These are phyloP conservation scores for Brachionus manjavacas DNA, from an alignment of 1,140 invertebrate species.

Conservation along the genomic window DNA sequence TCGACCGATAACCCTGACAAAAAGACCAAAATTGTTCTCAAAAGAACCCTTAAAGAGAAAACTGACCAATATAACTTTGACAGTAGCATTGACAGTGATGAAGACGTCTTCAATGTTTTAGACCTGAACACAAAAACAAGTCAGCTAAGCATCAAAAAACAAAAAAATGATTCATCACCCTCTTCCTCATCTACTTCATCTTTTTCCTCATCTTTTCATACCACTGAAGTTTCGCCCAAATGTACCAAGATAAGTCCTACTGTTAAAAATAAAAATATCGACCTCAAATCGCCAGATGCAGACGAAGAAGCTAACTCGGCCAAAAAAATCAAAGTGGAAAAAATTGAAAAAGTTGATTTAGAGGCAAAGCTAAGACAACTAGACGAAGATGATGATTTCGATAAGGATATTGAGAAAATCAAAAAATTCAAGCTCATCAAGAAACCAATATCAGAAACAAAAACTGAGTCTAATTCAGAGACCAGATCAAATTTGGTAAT, in stretches of 20 bases:
- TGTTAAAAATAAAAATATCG: not conserved
- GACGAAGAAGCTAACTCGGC: not conserved
- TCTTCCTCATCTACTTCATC: not conserved
- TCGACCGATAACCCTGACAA: not conserved
- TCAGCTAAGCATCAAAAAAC: not conserved
- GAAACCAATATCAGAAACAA: not conserved
- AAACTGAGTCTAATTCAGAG: not conserved
- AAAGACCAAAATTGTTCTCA: not conserved
- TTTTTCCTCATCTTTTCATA: not conserved
- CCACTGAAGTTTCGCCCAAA: not conserved
- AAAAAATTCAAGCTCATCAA: constrained; percentile 13
- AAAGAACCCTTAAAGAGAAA: not conserved
- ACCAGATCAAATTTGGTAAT: not conserved
- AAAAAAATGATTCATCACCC: not conserved
- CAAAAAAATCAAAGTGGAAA: constrained; percentile 3
- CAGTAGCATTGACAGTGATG: constrained; percentile 14
- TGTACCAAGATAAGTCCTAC: not conserved
- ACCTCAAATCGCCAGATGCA: not conserved
- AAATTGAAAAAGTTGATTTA: not conserved
- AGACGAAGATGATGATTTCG: not conserved
- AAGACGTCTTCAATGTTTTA: constrained; percentile 9
- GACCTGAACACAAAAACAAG: not conserved
- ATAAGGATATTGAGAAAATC: not conserved
- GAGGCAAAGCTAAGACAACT: not conserved
- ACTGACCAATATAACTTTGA: not conserved